Conservation (phyloP, 2,797 vertebrate genomes). For the Mareca strepera region DNA sequence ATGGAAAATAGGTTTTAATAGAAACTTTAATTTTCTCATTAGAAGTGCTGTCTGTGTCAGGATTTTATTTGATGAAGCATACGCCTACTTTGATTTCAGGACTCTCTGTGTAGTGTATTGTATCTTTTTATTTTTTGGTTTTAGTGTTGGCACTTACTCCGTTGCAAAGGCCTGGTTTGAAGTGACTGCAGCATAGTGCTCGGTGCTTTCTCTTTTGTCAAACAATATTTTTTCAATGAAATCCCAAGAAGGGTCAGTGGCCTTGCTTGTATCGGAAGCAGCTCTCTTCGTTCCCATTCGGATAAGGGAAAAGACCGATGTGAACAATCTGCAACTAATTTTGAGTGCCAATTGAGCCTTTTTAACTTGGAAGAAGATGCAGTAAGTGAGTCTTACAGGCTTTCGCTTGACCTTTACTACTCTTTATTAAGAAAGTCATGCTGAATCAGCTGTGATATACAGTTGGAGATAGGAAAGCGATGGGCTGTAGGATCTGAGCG, state of each 20-base stretch:
- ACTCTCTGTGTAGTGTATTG: fast-evolving
- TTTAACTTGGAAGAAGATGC: not conserved
- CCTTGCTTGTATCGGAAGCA: slow-evolving; percentile 33
- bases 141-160: not conserved
- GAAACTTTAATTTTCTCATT: not conserved
- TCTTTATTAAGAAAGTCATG: not conserved
- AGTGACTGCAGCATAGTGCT: fast-evolving
- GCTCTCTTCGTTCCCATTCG: slow-evolving; percentile 25
- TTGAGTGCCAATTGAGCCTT: not conserved
- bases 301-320: not conserved
- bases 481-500: not conserved
- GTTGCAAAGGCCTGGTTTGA: not conserved
- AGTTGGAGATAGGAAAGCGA: not conserved
- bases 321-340: slow-evolving; percentile 47
- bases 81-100: not conserved
- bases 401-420: not conserved
- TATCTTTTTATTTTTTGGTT: not conserved
- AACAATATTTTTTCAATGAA: not conserved
- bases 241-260: slow-evolving; percentile 15
- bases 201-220: not conserved
- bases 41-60: not conserved
- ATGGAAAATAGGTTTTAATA: not conserved
- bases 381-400: not conserved
- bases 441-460: not conserved
- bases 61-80: not conserved